Evolutionary conservation across 30 jellyfish, hydroid and myxozoan genomes (phyloP), one percentile per base, ranked within the genome.

Genomic region (Turritopsis rubra): DNA sequence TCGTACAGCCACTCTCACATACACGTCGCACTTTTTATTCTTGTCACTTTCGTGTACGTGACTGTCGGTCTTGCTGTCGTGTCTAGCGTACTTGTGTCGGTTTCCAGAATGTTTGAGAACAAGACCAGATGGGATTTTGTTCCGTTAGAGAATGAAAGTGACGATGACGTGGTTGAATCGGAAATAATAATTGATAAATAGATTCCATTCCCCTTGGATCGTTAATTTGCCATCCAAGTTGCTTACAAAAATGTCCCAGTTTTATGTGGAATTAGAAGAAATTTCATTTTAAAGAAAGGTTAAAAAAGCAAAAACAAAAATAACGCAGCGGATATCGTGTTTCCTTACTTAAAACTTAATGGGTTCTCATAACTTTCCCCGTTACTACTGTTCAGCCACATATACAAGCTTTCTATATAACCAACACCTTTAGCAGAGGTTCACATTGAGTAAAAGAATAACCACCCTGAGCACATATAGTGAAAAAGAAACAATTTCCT

Each of bases 51-150:
- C 83, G 65, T 91, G 30, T 91, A 91, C 95, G 87, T 91, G 4
- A 91, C 97, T 16, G 80, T 91, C 53, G 97, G 97, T 26, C 89
- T 91, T 22, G 83, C 97, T 73, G 97, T 91, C 60, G 97, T 91
- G 0, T 91, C 97, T 24, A 91, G 97, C 68, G 95, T 87, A 41
- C 88, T 91, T 79, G 82, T 91, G 53, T 85, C 96, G 27, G 95
- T 91, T 28, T 75, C 97, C 21, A 83, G 97, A 25, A 77, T 91
- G 29, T 87, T 91, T 85, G 97, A 91, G 79, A 84, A 80, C 72
- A 91, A 91, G 52, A 91, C 97, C 22, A 96, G 89, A 28, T 91
- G 97, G 97, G 97, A 91, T 21, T 91, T 91, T 52, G 82, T 86
- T 52, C 87, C 97, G 16, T 85, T 91, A 18, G 85, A 91, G 52